Evolutionary conservation across 2,888 invertebrate species (phyloP).

Genomic region (Hyposoter didymator): DNA sequence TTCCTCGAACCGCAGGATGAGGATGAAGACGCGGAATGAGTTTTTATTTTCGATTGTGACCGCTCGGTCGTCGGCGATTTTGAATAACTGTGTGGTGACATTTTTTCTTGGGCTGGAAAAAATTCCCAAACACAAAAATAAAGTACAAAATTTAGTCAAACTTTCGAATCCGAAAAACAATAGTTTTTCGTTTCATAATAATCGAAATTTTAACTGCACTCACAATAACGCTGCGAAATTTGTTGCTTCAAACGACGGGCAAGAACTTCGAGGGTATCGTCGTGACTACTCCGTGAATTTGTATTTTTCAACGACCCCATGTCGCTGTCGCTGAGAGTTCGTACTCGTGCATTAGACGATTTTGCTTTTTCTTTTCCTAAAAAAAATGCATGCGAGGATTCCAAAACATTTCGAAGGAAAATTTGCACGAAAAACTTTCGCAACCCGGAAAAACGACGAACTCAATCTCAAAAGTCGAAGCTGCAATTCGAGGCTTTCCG

Average conservation of each 20-base stretch:
- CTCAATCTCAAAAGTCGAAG: too few species aligned
- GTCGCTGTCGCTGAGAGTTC: constrained; percentile 33
- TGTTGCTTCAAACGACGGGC: constrained; percentile 54
- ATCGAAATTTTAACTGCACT: neutral
- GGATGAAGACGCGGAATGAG: neutral
- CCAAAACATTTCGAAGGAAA: neutral
- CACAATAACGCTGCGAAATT: constrained; percentile 45
- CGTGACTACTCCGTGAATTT: constrained; percentile 13
- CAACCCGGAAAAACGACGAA: neutral
- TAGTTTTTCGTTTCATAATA: neutral
- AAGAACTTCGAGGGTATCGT: constrained; percentile 50
- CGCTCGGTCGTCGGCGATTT: constrained; percentile 5
- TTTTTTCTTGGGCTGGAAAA: constrained; percentile 33
- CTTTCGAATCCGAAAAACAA: neutral
- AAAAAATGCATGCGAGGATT: neutral
- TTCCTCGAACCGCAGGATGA: constrained; percentile 17
- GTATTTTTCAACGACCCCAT: constrained; percentile 22
- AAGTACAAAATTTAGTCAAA: neutral
- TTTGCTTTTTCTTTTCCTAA: constrained; percentile 27
- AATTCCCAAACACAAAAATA: neutral
- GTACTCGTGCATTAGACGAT: constrained; percentile 16
- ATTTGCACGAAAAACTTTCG: neutral
- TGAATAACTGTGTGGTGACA: neutral
- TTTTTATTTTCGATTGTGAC: constrained; percentile 11
- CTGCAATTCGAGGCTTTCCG: neutral